A percentile compares a stretch with the other conserved stretches of the same genome.
phyloP scores from a whole-genome alignment of 2,888 invertebrate species.

The Acronicta alni region DNA sequence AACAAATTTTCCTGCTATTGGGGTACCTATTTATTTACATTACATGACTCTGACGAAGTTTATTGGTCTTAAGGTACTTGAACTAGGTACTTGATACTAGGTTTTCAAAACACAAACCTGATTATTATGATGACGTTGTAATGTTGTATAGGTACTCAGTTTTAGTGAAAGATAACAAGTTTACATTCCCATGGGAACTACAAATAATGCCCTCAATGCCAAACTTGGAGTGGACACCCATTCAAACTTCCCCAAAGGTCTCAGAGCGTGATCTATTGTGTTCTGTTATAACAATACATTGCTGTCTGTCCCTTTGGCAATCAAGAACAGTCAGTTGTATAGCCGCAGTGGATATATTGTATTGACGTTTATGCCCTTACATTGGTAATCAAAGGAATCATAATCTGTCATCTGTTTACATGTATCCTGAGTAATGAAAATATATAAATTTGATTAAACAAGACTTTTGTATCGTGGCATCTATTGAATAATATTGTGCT shows the following conservation, averaged over 20 bases:
- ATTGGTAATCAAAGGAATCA: conserved; percentile 7
- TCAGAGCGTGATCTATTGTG: background rate
- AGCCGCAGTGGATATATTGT: conserved; percentile 9
- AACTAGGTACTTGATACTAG: background rate
- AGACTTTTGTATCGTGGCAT: too few relatives aligned
- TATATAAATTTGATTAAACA: too few relatives aligned
- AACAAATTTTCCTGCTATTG: too few relatives aligned
- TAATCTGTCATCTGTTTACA: conserved; percentile 9
- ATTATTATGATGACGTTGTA: background rate
- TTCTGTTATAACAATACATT: conserved; percentile 1
- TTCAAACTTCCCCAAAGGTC: background rate
- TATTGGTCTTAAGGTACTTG: background rate
- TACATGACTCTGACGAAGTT: background rate
- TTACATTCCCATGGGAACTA: background rate
- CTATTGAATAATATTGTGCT: too few relatives aligned
- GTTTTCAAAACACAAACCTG: background rate
- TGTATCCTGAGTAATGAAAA: too few relatives aligned
- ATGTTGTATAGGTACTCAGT: background rate
- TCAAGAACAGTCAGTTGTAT: background rate
- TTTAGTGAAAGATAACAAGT: background rate
- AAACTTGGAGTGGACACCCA: background rate
- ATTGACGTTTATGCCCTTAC: background rate
- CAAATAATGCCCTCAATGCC: background rate
- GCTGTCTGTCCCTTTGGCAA: background rate
- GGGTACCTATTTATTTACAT: too few relatives aligned